Conservation (phyloP, 2,888 invertebrate genomes). For the Perizoma affinitatum region DNA sequence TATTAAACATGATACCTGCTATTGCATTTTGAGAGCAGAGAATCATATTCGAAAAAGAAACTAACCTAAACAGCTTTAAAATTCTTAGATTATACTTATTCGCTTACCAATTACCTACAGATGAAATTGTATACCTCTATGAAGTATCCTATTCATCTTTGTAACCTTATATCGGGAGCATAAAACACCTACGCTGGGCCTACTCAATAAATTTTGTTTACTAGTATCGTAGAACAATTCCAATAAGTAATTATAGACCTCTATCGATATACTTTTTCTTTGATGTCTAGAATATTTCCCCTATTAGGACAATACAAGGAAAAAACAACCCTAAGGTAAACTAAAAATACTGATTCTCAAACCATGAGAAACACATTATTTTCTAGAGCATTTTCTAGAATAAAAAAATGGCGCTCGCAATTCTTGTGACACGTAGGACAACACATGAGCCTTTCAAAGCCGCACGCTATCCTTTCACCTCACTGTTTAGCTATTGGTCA, state of each 20-base stretch:
- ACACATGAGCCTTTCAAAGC: no score
- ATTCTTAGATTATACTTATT: constrained; percentile 6
- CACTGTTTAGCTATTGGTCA: no score
- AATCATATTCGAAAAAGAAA: background rate
- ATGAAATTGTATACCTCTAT: constrained; percentile 15
- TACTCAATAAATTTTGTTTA: constrained; percentile 26
- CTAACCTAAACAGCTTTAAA: background rate
- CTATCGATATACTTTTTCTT: constrained; percentile 7
- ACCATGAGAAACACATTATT: no score
- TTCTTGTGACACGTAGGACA: no score
- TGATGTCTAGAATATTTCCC: background rate
- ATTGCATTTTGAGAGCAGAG: no score
- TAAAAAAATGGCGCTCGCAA: no score
- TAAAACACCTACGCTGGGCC: constrained; percentile 18
- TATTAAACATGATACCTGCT: no score
- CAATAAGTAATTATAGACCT: constrained; percentile 5
- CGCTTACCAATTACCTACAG: constrained; percentile 11
- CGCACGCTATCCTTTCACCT: no score
- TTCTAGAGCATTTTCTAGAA: no score
- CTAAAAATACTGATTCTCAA: no score
- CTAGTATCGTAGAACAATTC: constrained; percentile 11
- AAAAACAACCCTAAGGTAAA: no score
- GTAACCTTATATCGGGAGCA: constrained; percentile 23
- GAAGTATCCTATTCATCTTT: constrained; percentile 19
- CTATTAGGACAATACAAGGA: background rate